Evolutionary conservation across 1,140 invertebrate species (phyloP).

Genomic region (Atopsyche davidsoni): DNA sequence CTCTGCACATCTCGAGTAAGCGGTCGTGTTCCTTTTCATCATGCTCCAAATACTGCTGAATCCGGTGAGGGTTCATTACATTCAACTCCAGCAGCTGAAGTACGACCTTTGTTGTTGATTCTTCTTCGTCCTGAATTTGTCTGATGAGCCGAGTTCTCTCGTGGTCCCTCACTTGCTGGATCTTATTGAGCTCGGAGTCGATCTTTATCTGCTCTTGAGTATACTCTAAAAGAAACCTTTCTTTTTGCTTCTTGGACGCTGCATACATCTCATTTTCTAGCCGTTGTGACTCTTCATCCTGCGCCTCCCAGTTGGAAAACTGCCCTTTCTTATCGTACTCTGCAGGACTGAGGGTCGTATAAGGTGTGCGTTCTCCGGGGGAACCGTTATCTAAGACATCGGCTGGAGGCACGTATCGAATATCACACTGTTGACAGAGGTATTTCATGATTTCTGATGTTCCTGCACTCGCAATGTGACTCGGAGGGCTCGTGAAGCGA

Average conservation of each 20-base stretch:
- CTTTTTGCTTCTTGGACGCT: constrained; percentile 42
- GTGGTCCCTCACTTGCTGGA: constrained; percentile 57
- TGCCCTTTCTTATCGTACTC: constrained; percentile 16
- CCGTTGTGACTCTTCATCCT: constrained; percentile 40
- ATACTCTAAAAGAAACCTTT: constrained; percentile 56
- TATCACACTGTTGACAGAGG: constrained; percentile 49
- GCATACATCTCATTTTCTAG: constrained; percentile 44
- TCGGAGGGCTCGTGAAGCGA: constrained; percentile 57
- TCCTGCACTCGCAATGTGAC: constrained; percentile 51
- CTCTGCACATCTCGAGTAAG: constrained; percentile 50
- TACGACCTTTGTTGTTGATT: constrained; percentile 58
- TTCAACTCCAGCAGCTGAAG: constrained; percentile 56
- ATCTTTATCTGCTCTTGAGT: constrained; percentile 57
- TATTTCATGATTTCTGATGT: constrained; percentile 62
- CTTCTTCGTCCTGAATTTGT: constrained; percentile 54
- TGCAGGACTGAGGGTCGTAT: constrained; percentile 14
- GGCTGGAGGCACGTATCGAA: constrained; percentile 37
- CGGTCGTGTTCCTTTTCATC: constrained; percentile 59
- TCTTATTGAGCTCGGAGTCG: constrained; percentile 57
- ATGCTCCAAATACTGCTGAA: constrained; percentile 55
- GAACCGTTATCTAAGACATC: constrained; percentile 27
- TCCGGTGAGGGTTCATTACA: constrained; percentile 51
- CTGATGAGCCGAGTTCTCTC: constrained; percentile 56
- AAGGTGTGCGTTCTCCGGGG: constrained; percentile 23
- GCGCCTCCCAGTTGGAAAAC: constrained; percentile 39